phyloP scores from a whole-genome alignment of 2,888 invertebrate genomes.

The Hesperia comma region DNA sequence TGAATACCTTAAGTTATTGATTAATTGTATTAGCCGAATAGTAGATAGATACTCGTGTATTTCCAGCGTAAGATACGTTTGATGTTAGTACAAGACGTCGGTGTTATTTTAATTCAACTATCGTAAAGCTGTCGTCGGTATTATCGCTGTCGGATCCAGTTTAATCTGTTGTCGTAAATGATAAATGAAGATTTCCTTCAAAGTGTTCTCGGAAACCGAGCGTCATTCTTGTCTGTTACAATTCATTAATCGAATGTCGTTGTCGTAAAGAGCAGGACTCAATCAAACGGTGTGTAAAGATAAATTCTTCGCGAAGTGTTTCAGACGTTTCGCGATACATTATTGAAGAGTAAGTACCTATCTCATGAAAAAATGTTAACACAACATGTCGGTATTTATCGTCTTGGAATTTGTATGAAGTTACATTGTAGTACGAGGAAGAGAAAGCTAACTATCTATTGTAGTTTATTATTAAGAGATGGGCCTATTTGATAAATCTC shows the following conservation, averaged over 20 bases:
- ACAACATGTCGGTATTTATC: too few relatives aligned
- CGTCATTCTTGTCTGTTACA: constrained; percentile 21
- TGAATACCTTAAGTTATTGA: too few relatives aligned
- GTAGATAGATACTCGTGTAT: too few relatives aligned
- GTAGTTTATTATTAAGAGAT: too few relatives aligned
- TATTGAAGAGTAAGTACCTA: not conserved
- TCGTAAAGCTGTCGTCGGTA: constrained; percentile 28
- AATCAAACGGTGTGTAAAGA: constrained; percentile 3
- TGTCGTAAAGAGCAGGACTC: constrained; percentile 18
- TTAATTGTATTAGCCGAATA: too few relatives aligned
- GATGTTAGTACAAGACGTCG: constrained; percentile 12
- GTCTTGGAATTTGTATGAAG: too few relatives aligned
- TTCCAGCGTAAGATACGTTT: not conserved
- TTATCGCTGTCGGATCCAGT: constrained; percentile 14
- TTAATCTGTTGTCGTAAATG: constrained; percentile 19
- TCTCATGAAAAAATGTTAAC: too few relatives aligned
- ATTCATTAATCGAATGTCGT: constrained; percentile 20
- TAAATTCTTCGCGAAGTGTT: constrained; percentile 6
- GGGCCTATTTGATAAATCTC: too few relatives aligned
- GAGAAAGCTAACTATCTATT: too few relatives aligned
- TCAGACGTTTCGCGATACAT: not conserved
- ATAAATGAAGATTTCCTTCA: constrained; percentile 17
- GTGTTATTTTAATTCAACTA: constrained; percentile 21
- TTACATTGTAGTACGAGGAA: too few relatives aligned
- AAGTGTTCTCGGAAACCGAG: constrained; percentile 14